Percentiles rank a stretch among this genome's conserved stretches.
Conservation (phyloP, 2,888 invertebrate species). For the Aleiodes leptofemur region DNA sequence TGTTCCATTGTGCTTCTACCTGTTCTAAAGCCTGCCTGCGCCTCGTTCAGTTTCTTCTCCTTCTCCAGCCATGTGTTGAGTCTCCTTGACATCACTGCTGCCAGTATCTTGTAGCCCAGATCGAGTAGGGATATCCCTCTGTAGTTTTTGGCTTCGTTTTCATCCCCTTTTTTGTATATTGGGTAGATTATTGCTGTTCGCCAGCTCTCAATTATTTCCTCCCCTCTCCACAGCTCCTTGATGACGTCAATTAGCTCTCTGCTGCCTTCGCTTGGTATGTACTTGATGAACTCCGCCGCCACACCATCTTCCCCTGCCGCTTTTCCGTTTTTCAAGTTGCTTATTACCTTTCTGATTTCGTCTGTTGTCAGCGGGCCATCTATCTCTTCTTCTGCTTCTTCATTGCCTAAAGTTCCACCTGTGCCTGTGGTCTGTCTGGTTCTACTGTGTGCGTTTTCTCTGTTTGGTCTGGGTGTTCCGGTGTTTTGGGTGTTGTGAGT, state of each 20-base stretch:
- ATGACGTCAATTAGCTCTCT: not conserved
- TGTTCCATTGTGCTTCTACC: conserved; percentile 11
- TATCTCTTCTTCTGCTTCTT: too few relatives aligned
- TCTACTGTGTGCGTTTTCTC: too few relatives aligned
- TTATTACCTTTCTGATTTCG: not conserved
- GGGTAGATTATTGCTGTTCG: not conserved
- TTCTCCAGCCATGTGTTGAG: not conserved
- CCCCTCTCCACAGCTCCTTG: not conserved
- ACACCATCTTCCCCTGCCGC: not conserved
- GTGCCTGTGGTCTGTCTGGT: too few relatives aligned
- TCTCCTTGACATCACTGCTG: not conserved
- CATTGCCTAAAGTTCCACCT: too few relatives aligned
- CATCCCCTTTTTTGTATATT: not conserved
- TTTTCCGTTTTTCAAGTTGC: not conserved
- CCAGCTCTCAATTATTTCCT: not conserved
- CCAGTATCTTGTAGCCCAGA: not conserved
- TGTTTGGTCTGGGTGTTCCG: too few relatives aligned
- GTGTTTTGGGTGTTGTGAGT: too few relatives aligned
- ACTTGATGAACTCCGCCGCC: not conserved
- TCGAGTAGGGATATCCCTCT: not conserved
- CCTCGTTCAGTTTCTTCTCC: conserved; percentile 4
- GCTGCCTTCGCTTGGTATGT: not conserved
- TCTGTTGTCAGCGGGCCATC: not conserved
- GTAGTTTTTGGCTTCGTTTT: not conserved
- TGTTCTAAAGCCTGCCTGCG: not conserved